Evolutionary conservation across 2,113 vertebrate genomes (phyloP).

Genomic region (Cinclus cinclus): DNA sequence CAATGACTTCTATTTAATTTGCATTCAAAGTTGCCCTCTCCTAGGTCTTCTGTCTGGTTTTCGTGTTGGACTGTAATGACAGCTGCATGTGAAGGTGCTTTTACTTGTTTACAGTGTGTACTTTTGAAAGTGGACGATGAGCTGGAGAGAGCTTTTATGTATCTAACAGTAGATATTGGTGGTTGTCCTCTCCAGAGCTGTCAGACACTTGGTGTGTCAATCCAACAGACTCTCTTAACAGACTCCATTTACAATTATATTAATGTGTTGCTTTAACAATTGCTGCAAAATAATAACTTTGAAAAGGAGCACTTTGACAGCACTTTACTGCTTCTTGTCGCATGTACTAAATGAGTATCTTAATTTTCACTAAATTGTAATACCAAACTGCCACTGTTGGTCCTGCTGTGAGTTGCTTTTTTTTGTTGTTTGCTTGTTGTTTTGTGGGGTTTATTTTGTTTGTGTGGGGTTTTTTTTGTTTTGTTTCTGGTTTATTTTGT

Average conservation of each 20-base stretch:
- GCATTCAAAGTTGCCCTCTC: not conserved
- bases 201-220: not conserved
- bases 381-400: not conserved
- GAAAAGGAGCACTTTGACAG: not conserved
- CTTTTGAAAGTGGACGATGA: not conserved
- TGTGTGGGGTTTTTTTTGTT: too few relatives aligned
- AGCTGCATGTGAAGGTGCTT: not conserved
- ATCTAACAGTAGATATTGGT: not conserved
- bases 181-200: not conserved
- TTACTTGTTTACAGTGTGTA: not conserved
- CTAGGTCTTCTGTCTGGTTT: not conserved
- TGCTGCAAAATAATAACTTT: not conserved
- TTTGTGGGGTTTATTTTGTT: too few relatives aligned
- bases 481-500: too few relatives aligned
- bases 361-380: not conserved
- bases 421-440: too few relatives aligned
- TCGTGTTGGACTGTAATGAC: not conserved
- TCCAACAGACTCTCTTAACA: not conserved
- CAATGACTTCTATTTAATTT: slow-evolving; percentile 52
- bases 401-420: not conserved
- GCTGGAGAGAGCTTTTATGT: not conserved
- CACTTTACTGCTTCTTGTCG: not conserved
- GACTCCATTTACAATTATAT: not conserved
- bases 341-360: not conserved
- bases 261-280: not conserved